phyloP scores from a whole-genome alignment of 92 coral and sea anemone species.

The Isaurus tuberculatus region DNA sequence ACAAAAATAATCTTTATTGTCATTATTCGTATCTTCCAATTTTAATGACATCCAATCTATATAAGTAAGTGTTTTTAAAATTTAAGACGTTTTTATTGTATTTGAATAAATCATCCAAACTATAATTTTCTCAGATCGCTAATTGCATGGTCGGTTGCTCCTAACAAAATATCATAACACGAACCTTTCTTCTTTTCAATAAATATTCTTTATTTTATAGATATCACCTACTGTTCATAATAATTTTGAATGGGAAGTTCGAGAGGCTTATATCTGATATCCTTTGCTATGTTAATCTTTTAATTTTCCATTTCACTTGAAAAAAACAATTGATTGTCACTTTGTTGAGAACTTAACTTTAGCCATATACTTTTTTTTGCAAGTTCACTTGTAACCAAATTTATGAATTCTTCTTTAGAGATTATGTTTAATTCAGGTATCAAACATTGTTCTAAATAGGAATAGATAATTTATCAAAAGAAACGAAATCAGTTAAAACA shows the following conservation, averaged over 20 bases:
- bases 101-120: neutral
- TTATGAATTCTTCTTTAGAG: neutral
- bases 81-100: neutral
- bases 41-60: neutral
- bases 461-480: neutral
- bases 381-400: neutral
- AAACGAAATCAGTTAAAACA: neutral
- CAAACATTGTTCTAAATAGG: neutral
- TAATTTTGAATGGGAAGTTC: too few relatives aligned
- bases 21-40: neutral
- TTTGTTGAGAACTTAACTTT: too few relatives aligned
- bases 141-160: too few relatives aligned
- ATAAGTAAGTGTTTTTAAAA: neutral
- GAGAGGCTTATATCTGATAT: too few relatives aligned
- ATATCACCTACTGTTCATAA: too few relatives aligned
- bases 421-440: slow-evolving; percentile 6
- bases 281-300: too few relatives aligned
- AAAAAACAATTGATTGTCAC: too few relatives aligned
- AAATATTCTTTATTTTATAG: too few relatives aligned
- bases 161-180: too few relatives aligned
- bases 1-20: neutral
- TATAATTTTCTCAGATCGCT: too few relatives aligned
- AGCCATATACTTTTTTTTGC: neutral
- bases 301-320: too few relatives aligned
- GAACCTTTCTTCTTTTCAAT: too few relatives aligned